phyloP scores from a whole-genome alignment of 2,888 invertebrate genomes.

The Leucozona laternaria region DNA sequence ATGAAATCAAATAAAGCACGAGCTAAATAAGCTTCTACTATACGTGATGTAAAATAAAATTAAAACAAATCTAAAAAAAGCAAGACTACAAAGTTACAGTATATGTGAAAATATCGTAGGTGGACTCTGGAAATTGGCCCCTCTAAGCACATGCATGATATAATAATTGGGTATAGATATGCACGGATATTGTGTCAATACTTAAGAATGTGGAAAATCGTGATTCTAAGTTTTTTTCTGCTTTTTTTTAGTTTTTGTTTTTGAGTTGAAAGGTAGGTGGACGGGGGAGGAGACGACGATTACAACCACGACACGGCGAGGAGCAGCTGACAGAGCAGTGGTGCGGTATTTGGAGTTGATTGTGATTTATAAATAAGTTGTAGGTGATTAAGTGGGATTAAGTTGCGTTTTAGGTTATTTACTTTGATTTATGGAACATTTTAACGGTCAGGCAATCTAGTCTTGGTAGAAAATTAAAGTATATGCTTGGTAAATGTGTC shows the following conservation, averaged over 20 bases:
- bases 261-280: conserved; percentile 33
- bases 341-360: conserved; percentile 17
- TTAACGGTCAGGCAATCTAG: neutral
- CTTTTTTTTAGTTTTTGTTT: neutral
- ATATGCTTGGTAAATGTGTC: neutral
- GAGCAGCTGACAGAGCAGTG: neutral
- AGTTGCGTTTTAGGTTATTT: conserved; percentile 1
- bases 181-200: conserved; percentile 62
- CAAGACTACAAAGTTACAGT: neutral
- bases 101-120: conserved; percentile 18
- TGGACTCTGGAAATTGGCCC: conserved; percentile 14
- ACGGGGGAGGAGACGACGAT: neutral
- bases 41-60: neutral
- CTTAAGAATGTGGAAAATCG: conserved; percentile 64
- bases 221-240: conserved; percentile 36
- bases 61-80: neutral
- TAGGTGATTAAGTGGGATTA: conserved; percentile 10
- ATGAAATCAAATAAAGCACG: neutral
- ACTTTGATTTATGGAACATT: conserved; percentile 5
- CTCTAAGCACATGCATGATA: conserved; percentile 32
- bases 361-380: conserved; percentile 28
- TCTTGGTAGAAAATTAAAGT: neutral
- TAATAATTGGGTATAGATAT: conserved; percentile 45
- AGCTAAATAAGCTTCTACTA: neutral
- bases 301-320: neutral